Percentiles rank a stretch among this genome's conserved stretches.
Conservation (phyloP, 1,140 invertebrate genomes). For the Drosophila paulistorum region DNA sequence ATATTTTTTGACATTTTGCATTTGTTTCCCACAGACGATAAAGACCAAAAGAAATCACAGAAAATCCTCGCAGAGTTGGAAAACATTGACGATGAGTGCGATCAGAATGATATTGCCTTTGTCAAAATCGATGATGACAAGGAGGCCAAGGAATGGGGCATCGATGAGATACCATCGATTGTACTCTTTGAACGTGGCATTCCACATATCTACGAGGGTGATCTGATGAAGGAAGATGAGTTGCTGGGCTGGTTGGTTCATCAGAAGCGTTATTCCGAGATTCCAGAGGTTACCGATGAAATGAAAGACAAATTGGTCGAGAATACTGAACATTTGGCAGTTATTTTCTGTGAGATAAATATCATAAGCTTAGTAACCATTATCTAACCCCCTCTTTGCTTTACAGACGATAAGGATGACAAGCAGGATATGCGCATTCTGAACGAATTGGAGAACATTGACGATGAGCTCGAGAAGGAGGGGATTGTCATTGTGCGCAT, state of each 20-base stretch:
- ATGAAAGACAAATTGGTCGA: slow-evolving; percentile 97
- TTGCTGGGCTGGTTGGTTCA: slow-evolving; percentile 94
- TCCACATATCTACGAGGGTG: slow-evolving; percentile 94
- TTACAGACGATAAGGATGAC: slow-evolving; percentile 93
- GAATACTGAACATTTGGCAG: slow-evolving; percentile 90
- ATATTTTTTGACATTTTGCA: slow-evolving; percentile 8
- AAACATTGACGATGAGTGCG: slow-evolving; percentile 97
- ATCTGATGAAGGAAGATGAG: slow-evolving; percentile 95
- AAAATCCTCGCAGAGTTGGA: slow-evolving; percentile 94
- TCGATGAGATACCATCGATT: slow-evolving; percentile 90
- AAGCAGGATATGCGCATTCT: slow-evolving; percentile 94
- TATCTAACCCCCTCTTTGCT: no score
- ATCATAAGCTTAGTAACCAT: no score
- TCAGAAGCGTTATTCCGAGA: slow-evolving; percentile 94
- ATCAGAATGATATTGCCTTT: slow-evolving; percentile 95
- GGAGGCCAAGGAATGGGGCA: slow-evolving; percentile 95
- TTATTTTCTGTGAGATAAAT: slow-evolving; percentile 91
- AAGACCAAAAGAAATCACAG: slow-evolving; percentile 95
- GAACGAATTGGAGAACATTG: slow-evolving; percentile 96
- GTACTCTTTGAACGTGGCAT: slow-evolving; percentile 94
- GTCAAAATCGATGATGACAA: slow-evolving; percentile 95
- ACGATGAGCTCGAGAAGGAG: slow-evolving; percentile 95
- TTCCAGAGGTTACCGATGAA: slow-evolving; percentile 95
- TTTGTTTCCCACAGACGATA: slow-evolving; percentile 88
- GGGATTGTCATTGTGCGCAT: slow-evolving; percentile 95